Evolutionary conservation across 1,140 invertebrate genomes (phyloP), one percentile per base, ranked within the genome.

Genomic region (Diabrotica undecimpunctata): DNA sequence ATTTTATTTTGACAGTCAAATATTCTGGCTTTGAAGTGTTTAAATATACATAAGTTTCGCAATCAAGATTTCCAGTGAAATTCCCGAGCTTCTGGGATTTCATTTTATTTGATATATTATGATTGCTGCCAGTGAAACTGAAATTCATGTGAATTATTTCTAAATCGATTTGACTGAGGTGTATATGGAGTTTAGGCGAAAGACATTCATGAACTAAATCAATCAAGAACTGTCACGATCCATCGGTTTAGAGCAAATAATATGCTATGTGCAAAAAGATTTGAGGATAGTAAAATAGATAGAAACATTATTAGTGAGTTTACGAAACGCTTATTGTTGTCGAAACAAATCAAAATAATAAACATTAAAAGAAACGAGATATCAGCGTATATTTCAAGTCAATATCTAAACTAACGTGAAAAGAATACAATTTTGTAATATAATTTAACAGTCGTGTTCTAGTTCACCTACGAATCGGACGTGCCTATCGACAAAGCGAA

Each of bases 11-110:
- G 41, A 11, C 13, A 51, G 58, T 39, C 41, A 46, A 46, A 46
- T 60, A 12, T 35, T n/a, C 53, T 8, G 46, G 41, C 58, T 60
- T 60, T 60, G 58, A 60, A 50, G 38, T 60, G 58, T 50, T 60
- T 60, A 60, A 60, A 60, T 60, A 60, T 60, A 60, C 58, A 60
- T 60, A 60, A 60, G 38, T 35, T 51, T 46, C 10, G 38, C 46
- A 60, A 60, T 60, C 58, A 50, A 7, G 58, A n/a, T 51, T 46
- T 25, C 8, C 53, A 10, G 12, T 35, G 53, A 54, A 54, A 54
- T 54, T 9, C 7, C 1, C 9, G 12, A 51, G 9, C 9, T 51
- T 51, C 46, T 12, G 8, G 53, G 53, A 54, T 54, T 54, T 54
- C 53, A 54, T 54, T 13, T 3, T 12, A 35, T 54, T 54, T 13